Percentiles rank a stretch among this genome's conserved stretches.
Conservation (phyloP, 2,113 vertebrate genomes). For the Oenanthe oenanthe region DNA sequence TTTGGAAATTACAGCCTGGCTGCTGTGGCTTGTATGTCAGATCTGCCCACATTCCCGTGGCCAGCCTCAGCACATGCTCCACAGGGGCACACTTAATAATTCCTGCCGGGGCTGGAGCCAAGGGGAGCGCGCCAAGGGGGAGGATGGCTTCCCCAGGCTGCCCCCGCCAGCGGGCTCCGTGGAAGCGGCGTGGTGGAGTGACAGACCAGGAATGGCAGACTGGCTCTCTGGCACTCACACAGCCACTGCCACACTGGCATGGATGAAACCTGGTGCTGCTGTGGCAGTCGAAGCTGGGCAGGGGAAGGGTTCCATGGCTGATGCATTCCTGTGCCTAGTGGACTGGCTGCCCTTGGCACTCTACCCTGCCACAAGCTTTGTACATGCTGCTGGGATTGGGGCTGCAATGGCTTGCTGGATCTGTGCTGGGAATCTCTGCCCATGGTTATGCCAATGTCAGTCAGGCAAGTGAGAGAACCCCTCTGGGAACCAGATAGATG, state of each 20-base stretch:
- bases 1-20: conserved; percentile 74
- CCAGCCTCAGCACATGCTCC: conserved; percentile 73
- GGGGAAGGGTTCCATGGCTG: background rate
- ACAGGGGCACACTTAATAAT: conserved; percentile 71
- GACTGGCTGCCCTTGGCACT: background rate
- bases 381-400: background rate
- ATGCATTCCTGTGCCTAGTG: background rate
- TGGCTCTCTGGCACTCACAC: accelerated
- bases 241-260: accelerated
- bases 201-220: background rate
- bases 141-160: conserved; percentile 1
- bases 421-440: background rate
- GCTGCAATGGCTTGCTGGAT: background rate
- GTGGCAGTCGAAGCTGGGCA: accelerated
- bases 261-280: background rate
- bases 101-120: conserved; percentile 48
- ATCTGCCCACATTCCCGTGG: conserved; percentile 76
- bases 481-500: background rate
- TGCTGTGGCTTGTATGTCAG: conserved; percentile 72
- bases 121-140: conserved; percentile 8
- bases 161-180: accelerated
- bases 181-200: background rate
- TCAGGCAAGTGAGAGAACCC: background rate
- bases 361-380: background rate
- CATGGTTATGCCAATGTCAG: background rate